A percentile compares a stretch with the other conserved stretches of the same genome.
phyloP scores from a whole-genome alignment of 2,113 vertebrate species.

The Limnothrissa miodon region DNA sequence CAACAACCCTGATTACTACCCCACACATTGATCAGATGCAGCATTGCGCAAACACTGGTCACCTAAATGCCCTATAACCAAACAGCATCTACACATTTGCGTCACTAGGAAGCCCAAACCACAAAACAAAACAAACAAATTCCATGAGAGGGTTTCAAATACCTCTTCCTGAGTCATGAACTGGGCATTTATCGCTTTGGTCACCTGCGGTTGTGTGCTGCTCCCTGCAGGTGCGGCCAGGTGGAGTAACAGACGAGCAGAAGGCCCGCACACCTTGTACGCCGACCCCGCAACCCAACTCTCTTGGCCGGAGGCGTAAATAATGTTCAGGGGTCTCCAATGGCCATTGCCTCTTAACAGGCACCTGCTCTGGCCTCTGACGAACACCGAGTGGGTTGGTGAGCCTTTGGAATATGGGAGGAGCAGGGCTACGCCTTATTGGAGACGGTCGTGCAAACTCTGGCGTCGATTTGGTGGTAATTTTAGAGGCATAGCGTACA shows the following conservation, averaged over 20 bases:
- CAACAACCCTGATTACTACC: neutral
- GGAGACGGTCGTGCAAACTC: neutral
- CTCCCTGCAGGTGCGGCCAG: neutral
- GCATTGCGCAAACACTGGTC: neutral
- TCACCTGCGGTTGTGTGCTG: neutral
- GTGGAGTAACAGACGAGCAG: neutral
- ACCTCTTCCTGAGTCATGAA: conserved; percentile 6
- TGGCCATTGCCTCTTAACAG: neutral
- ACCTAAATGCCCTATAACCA: neutral
- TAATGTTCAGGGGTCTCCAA: neutral
- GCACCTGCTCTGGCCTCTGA: neutral
- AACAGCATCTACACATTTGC: neutral
- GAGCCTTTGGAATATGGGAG: neutral
- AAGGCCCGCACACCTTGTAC: neutral
- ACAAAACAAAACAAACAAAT: neutral
- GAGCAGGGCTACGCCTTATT: neutral
- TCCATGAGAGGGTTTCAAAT: neutral
- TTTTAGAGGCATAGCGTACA: neutral
- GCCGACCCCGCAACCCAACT: neutral
- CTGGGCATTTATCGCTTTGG: neutral
- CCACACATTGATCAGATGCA: neutral
- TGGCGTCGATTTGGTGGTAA: neutral
- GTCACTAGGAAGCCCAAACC: neutral
- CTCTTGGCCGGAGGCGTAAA: neutral
- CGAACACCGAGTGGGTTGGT: neutral